Percentiles rank a stretch among this genome's conserved stretches.
phyloP scores from a whole-genome alignment of 2,888 invertebrate species.

The Caenorhabditis imperialis region DNA sequence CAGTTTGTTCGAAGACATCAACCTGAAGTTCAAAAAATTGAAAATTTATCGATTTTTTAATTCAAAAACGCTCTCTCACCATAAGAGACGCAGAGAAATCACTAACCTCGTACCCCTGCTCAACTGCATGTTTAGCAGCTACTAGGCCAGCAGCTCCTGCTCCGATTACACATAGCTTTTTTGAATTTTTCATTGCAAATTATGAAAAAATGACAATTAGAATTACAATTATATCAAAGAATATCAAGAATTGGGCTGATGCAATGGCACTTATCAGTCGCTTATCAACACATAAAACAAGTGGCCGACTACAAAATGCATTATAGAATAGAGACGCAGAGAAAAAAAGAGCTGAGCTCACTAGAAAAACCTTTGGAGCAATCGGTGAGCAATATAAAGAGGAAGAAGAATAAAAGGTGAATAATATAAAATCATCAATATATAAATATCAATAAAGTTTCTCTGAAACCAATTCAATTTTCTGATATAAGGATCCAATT shows the following conservation, averaged over 20 bases:
- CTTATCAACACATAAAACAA: not conserved
- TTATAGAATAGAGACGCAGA: too few species aligned
- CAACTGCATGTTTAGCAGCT: conserved; percentile 59
- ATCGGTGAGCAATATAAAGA: too few species aligned
- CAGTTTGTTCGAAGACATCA: conserved; percentile 85
- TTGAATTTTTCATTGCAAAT: conserved; percentile 4
- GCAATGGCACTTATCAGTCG: not conserved
- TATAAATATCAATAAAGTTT: conserved; percentile 23
- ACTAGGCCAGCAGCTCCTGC: conserved; percentile 88
- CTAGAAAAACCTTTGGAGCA: too few species aligned
- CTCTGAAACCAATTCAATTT: conserved; percentile 40
- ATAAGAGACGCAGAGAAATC: conserved; percentile 1
- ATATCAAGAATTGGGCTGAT: not conserved
- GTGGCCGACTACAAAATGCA: too few species aligned
- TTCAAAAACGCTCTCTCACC: not conserved
- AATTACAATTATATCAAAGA: not conserved
- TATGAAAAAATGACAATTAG: too few species aligned
- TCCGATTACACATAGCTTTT: conserved; percentile 85
- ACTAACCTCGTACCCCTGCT: conserved; percentile 50
- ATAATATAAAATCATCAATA: conserved; percentile 18
- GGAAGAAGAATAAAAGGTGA: conserved; percentile 7
- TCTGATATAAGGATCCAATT: conserved; percentile 36
- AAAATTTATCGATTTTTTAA: not conserved
- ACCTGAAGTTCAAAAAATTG: conserved; percentile 37
- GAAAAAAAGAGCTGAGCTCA: too few species aligned